phyloP scores from a whole-genome alignment of 2,888 invertebrate species.

The Andrena bucephala region DNA sequence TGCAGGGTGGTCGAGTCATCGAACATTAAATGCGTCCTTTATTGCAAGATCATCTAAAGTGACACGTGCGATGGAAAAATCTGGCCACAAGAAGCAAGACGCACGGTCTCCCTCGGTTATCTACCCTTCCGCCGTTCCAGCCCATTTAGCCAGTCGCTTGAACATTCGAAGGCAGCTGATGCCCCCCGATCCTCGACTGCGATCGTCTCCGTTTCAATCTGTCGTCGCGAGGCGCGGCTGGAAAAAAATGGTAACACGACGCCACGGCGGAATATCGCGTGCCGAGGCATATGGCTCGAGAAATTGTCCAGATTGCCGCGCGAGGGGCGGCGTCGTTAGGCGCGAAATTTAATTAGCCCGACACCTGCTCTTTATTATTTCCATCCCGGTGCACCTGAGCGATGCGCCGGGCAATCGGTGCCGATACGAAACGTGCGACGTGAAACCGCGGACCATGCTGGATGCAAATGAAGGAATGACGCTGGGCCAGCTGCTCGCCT shows the following conservation, averaged over 20 bases:
- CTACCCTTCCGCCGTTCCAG: background rate
- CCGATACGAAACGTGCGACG: conserved; percentile 47
- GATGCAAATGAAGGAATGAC: conserved; percentile 55
- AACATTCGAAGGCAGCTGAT: conserved; percentile 25
- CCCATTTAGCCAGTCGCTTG: conserved; percentile 5
- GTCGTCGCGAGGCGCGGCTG: conserved; percentile 20
- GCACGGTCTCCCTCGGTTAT: background rate
- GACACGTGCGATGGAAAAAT: background rate
- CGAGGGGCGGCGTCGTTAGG: conserved; percentile 22
- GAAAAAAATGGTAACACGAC: conserved; percentile 37
- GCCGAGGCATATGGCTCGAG: conserved; percentile 48
- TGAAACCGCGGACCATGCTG: conserved; percentile 47
- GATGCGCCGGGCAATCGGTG: conserved; percentile 64
- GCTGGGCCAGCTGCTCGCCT: conserved; percentile 51
- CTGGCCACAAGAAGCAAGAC: background rate
- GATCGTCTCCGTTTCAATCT: conserved; percentile 39
- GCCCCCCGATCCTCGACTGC: background rate
- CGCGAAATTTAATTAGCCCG: conserved; percentile 52
- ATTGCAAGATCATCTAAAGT: too few species aligned
- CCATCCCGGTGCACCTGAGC: conserved; percentile 62
- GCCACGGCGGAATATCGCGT: conserved; percentile 46
- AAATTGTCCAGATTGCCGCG: conserved; percentile 38
- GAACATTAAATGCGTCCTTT: too few species aligned
- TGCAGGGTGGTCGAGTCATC: too few species aligned
- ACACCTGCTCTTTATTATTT: conserved; percentile 63